Conservation (phyloP, 2,797 vertebrate genomes). For the Syngnathus acus region DNA sequence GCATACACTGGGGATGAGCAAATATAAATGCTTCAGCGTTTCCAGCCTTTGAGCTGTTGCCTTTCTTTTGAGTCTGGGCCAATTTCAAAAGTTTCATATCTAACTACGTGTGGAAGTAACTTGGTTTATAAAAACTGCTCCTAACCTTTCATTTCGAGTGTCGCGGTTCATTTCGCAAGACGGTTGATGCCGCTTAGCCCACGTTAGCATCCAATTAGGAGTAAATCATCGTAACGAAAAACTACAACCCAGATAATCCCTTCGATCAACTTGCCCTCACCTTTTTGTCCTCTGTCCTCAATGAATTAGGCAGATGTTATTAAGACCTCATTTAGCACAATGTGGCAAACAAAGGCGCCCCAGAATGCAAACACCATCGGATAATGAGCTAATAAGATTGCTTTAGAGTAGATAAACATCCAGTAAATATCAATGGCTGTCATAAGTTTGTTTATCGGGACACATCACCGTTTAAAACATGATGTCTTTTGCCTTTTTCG, state of each 20-base stretch:
- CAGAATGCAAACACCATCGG: constrained; percentile 64
- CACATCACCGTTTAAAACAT: constrained; percentile 34
- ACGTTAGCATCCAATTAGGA: background rate
- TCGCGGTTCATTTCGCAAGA: too few species aligned
- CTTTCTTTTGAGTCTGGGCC: background rate
- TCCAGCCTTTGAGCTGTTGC: background rate
- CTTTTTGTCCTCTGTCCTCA: constrained; percentile 27
- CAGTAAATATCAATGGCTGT: constrained; percentile 61
- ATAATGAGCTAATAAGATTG: constrained; percentile 79
- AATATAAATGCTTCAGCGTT: background rate
- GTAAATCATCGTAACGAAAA: background rate
- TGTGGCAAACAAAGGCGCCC: constrained; percentile 65
- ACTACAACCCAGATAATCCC: background rate
- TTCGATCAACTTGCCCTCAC: constrained; percentile 17
- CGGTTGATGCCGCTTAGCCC: background rate
- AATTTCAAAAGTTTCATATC: background rate
- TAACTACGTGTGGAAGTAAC: background rate
- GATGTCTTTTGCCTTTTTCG: constrained; percentile 18
- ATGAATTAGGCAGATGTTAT: constrained; percentile 46
- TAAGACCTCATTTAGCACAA: constrained; percentile 67
- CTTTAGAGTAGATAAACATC: constrained; percentile 82
- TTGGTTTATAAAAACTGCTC: too few species aligned
- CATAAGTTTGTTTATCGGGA: constrained; percentile 39
- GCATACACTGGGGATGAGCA: background rate
- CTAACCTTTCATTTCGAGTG: too few species aligned